phyloP scores from a whole-genome alignment of 2,113 vertebrate genomes.

The Tretioscincus oriximinensis region DNA sequence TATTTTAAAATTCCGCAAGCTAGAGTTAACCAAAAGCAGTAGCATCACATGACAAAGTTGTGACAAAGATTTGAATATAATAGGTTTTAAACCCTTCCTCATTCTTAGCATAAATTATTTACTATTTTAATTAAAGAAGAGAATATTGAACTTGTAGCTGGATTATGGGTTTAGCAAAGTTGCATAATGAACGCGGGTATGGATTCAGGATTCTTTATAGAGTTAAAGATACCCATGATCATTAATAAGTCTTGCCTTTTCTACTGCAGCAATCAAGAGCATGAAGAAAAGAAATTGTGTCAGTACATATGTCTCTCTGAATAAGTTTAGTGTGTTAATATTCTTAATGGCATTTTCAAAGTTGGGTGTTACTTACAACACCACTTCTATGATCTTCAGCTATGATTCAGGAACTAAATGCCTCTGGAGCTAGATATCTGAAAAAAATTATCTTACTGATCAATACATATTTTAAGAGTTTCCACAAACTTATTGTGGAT shows the following conservation, averaged over 20 bases:
- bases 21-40: no score
- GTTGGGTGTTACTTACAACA: not conserved
- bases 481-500: no score
- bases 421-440: not conserved
- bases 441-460: not conserved
- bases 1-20: no score
- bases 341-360: not conserved
- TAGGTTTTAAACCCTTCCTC: no score
- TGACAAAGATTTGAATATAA: no score
- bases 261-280: not conserved
- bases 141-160: not conserved
- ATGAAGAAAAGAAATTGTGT: not conserved
- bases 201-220: not conserved
- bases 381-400: not conserved
- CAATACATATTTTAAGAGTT: no score
- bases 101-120: not conserved
- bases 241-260: not conserved
- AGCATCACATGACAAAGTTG: no score
- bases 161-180: not conserved
- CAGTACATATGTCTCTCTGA: not conserved
- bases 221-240: not conserved
- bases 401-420: not conserved
- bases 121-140: not conserved
- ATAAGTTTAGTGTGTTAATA: not conserved
- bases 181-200: not conserved